Evolutionary conservation across 2,888 invertebrate genomes (phyloP), one percentile per base, ranked within the genome.

Genomic region (Drosophila picticornis): DNA sequence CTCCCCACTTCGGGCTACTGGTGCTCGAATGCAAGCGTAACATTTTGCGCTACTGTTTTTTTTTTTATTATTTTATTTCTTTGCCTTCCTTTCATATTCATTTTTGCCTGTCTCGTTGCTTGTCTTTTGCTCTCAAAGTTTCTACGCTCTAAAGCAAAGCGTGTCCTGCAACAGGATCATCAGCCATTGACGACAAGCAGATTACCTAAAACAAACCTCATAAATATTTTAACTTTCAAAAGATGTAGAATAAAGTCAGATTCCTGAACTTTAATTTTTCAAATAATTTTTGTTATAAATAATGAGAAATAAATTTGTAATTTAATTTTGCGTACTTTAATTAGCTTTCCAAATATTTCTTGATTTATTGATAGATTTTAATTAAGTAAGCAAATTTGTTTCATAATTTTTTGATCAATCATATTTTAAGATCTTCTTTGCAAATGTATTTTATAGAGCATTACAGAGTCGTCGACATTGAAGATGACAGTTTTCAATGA

Each of bases 1-100:
- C 31, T 29, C 19, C 31, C 22, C 53, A 13, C 31, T 0, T 2
- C 16, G 2, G 4, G 22, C 50, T 29, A n/a, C 50, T 57, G 38
- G 19, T 48, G 43, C 65, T 53, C 71, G 55, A 77, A 61, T 87
- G 91, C 91, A 84, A 90, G 88, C 90, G 91, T 77, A 88, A 91
- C 91, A 90, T 85, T 85, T 85, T 85, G 87, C 84, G 88, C 87
- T 76, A 84, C 60, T 75, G 72, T 90, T 86, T 76, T 80, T 61
- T 72, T 68, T 48, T 43, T 64, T 52, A 31, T 51, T 55, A 38
- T 56, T 60, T 50, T 75, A 27, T 40, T 58, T 59, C 61, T 31
- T 60, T 68, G 72, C 72, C 52, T 48, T 48, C 61, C 72, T 75
- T 77, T 71, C 72, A 73, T 74, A 46, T 62, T 64, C 38, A 51